Evolutionary conservation across 2,113 vertebrate species (phyloP), one percentile per base, ranked within the genome.

Genomic region (Myiozetetes cayanensis): DNA sequence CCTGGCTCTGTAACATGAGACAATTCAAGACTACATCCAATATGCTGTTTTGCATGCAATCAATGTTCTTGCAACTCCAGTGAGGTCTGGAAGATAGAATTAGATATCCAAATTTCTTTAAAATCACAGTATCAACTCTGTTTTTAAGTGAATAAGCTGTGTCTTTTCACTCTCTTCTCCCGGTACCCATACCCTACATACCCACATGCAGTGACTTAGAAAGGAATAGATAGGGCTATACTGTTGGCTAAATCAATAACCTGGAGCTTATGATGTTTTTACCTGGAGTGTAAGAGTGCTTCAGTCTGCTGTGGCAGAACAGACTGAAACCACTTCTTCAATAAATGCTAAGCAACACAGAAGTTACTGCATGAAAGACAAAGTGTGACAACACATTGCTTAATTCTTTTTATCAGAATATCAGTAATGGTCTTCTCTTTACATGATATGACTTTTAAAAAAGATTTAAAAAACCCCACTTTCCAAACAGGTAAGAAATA

Each of bases 381-480:
- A 72, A 30, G 0, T 13, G 5, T 55, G 46, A 46, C 13, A 82
- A 37, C 4, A 17, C 47, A 33, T 59, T 80, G 14, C 9, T 21
- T 58, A 39, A 41, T 39, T 80, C 37, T 70, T 14, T 55, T 44
- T 74, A 28, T 23, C 6, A 41, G 33, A 83, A 43, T 23, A 89
- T 58, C 31, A 50, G 6, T 63, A 77, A 70, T 24, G 6, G 28
- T 58, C 25, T 70, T 86, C 23, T 44, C 6, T 68, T 5, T 43
- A 61, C 27, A 70, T 25, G 2, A 23, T 11, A 63, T 17, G 4
- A 1, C 17, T 85, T 78, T 37, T 2, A 12, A 87, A 81, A 61
- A 28, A 24, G 0, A 33, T 39, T 44, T 23, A 3, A 6, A 12
- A 3, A 55, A 63, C 0, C 0, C 3, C 28, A 56, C 0, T 2